Conservation (phyloP, 2,113 vertebrate species). For the Melanerpes aurifrons region DNA sequence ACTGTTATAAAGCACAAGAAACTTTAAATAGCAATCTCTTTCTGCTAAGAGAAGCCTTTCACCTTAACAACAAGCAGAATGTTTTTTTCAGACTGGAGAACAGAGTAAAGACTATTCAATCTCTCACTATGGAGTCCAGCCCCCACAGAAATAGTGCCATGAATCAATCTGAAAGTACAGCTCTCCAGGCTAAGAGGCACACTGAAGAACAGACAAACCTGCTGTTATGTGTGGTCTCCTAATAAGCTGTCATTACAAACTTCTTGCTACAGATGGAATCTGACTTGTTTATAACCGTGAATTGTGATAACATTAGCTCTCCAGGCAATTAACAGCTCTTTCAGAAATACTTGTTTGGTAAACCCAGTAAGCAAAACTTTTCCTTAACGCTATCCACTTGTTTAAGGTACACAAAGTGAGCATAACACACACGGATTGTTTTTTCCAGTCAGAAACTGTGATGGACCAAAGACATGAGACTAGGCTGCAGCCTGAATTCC, state of each 20-base stretch:
- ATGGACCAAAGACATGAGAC: background rate
- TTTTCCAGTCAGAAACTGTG: background rate
- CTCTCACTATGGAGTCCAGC: background rate
- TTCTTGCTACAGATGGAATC: background rate
- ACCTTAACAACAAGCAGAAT: background rate
- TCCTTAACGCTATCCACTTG: background rate
- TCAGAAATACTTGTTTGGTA: background rate
- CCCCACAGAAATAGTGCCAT: background rate
- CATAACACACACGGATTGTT: background rate
- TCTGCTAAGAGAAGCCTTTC: background rate
- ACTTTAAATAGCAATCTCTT: background rate
- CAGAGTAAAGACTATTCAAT: background rate
- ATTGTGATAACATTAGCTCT: background rate
- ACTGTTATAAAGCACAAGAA: accelerated
- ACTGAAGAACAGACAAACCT: background rate
- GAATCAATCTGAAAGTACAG: background rate
- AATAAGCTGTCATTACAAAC: background rate
- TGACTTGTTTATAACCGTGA: background rate
- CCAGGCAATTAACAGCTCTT: background rate
- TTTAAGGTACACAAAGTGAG: background rate
- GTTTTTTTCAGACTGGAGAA: background rate
- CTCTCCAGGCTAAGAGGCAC: background rate
- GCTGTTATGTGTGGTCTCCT: background rate
- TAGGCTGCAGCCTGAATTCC: background rate
- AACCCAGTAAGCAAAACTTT: background rate